A percentile compares a stretch with the other conserved stretches of the same genome.
Evolutionary conservation across 1,140 invertebrate species (phyloP).

Genomic region (Diabrotica undecimpunctata): DNA sequence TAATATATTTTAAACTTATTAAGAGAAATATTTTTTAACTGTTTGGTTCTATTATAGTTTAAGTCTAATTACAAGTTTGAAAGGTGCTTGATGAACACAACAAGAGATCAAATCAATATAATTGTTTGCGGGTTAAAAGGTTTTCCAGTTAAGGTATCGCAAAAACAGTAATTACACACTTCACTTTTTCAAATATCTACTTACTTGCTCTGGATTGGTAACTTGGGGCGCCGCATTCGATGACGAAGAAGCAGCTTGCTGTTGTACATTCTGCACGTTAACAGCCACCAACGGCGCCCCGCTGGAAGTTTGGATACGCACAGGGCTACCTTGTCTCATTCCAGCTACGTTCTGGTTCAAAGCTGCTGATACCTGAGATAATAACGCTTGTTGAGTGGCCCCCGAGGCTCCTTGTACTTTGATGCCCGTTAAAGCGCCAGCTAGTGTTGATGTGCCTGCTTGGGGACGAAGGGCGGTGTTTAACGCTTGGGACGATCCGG

Average conservation of each 20-base stretch:
- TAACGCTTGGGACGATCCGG: constrained; percentile 49
- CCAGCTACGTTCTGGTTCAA: constrained; percentile 45
- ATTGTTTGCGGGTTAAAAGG: too few species aligned
- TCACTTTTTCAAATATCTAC: constrained; percentile 45
- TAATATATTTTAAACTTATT: too few species aligned
- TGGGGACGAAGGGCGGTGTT: constrained; percentile 49
- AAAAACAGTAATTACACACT: not conserved
- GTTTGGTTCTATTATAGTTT: too few species aligned
- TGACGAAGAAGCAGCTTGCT: constrained; percentile 14
- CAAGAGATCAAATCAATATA: too few species aligned
- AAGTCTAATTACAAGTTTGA: too few species aligned
- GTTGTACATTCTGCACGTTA: constrained; percentile 42
- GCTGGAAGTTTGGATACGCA: constrained; percentile 50
- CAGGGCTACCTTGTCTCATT: constrained; percentile 47
- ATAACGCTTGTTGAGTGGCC: constrained; percentile 44
- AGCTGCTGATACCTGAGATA: constrained; percentile 48
- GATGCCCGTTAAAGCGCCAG: constrained; percentile 46
- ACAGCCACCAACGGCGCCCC: constrained; percentile 51
- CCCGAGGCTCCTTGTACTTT: constrained; percentile 49
- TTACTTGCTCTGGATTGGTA: constrained; percentile 42
- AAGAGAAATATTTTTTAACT: too few species aligned
- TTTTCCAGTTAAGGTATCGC: too few species aligned
- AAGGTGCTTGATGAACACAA: too few species aligned
- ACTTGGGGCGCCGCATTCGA: constrained; percentile 18
- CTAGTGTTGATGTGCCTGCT: constrained; percentile 42